These are phyloP conservation scores for Benitochromis conjunctus DNA, from an alignment of 2,113 vertebrate species.

Conservation along the genomic window DNA sequence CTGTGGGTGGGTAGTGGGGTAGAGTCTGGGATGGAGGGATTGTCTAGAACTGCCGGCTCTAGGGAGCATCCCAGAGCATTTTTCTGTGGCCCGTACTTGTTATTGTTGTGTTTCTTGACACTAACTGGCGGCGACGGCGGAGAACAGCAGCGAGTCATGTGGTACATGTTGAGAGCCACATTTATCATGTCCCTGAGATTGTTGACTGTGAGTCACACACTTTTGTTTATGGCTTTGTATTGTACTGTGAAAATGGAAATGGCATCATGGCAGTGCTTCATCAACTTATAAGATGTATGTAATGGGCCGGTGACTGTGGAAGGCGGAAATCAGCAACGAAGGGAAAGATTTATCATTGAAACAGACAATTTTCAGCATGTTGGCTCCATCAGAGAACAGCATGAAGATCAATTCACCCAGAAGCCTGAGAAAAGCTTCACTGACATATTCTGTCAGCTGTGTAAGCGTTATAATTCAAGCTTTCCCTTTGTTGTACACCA, in stretches of 20 bases:
- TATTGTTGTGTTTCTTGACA: constrained; percentile 27
- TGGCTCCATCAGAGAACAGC: background rate
- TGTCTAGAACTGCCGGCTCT: constrained; percentile 17
- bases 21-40: background rate
- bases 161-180: background rate
- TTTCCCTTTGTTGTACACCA: background rate
- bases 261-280: background rate
- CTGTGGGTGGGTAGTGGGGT: background rate
- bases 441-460: background rate
- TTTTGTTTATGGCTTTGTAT: constrained; percentile 28
- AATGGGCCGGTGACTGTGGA: background rate
- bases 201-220: constrained; percentile 29
- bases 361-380: background rate
- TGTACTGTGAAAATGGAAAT: constrained; percentile 18
- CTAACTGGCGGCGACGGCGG: background rate
- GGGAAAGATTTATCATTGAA: constrained; percentile 7
- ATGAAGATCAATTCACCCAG: background rate
- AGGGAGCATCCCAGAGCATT: constrained; percentile 23
- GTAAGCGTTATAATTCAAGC: background rate
- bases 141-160: background rate
- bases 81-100: constrained; percentile 1
- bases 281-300: constrained; percentile 19
- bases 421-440: background rate
- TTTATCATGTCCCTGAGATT: constrained; percentile 19
- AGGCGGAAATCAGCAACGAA: background rate